Base-by-base conservation (phyloP, 2,888 invertebrate species). In the Epinotia ramella region DNA sequence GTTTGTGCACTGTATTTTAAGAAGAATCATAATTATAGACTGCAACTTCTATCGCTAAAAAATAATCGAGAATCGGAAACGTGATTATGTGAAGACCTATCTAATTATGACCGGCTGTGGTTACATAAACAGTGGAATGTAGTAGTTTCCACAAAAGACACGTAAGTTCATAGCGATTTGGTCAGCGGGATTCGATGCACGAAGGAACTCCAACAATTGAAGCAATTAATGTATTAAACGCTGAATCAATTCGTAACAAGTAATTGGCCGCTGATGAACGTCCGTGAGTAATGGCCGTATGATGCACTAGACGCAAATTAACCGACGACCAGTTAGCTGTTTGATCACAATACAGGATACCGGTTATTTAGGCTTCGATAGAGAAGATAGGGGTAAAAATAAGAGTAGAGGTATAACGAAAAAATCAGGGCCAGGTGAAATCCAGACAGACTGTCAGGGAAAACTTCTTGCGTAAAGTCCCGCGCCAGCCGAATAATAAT, bases 241-340 rank as follows among this genome's bases (percentile, higher is more conserved):
- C 62, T 68, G 77, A 84, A 84, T 86, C 82, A 76, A 87, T 88
- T 86, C 76, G 82, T 79, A 80, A 82, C 84, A 79, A 79, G 69
- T 82, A 78, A 79, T 83, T 80, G 77, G 78, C 79, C 73, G 46
- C 53, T 59, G 75, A 75, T 66, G 60, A 81, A 71, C 78, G 79
- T 77, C 81, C 77, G 78, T 71, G 78, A 70, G 73, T 73, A 73
- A 73, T 44, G 18, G 62, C 44, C 46, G 65, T 73, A 49, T 65
- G 24, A 67, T 65, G 70, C 53, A 40, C 64, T 59, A 53, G 75
- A 53, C 59, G 49, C 46, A 65, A 49, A 16, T 33, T 70, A 40
- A 49, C 24, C n/a, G 49, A 40, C 18, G 13, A 53, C 70, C 65
- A 66, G 73, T 60, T 73, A 73, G 59, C 49, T 62, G 33, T 70